A percentile compares a stretch with the other conserved stretches of the same genome.
phyloP scores from a whole-genome alignment of 2,113 vertebrate species.

The Chamaetylas fuelleborni region DNA sequence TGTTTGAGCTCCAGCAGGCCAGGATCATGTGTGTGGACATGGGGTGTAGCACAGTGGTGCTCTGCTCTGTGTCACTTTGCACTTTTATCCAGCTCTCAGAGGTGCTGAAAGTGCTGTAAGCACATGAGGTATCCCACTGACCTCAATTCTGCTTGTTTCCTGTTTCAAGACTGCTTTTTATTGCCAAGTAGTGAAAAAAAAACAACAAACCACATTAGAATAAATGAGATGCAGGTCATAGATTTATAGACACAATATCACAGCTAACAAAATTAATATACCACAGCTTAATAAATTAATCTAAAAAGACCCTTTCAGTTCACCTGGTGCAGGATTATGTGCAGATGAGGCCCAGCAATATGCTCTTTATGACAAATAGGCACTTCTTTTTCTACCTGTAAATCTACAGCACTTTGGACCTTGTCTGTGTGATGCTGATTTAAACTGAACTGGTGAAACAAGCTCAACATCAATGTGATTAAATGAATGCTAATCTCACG shows the following conservation, averaged over 20 bases:
- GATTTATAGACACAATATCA: neutral
- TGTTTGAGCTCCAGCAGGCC: neutral
- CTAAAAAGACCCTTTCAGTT: neutral
- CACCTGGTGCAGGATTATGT: neutral
- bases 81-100: neutral
- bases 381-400: neutral
- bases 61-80: constrained; percentile 14
- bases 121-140: neutral
- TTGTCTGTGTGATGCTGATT: neutral
- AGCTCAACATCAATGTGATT: neutral
- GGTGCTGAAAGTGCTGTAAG: neutral
- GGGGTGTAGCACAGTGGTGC: neutral
- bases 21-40: too few relatives aligned
- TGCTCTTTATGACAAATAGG: neutral
- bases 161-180: constrained; percentile 1
- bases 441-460: neutral
- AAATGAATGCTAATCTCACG: neutral
- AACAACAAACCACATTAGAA: neutral
- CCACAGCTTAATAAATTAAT: neutral
- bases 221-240: neutral
- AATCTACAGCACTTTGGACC: neutral
- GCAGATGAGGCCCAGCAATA: neutral
- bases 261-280: neutral
- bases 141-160: neutral
- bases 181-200: neutral